Evolutionary conservation across 2,797 vertebrate species (phyloP), one percentile per base, ranked within the genome.

Genomic region (Bovichtus diacanthus): DNA sequence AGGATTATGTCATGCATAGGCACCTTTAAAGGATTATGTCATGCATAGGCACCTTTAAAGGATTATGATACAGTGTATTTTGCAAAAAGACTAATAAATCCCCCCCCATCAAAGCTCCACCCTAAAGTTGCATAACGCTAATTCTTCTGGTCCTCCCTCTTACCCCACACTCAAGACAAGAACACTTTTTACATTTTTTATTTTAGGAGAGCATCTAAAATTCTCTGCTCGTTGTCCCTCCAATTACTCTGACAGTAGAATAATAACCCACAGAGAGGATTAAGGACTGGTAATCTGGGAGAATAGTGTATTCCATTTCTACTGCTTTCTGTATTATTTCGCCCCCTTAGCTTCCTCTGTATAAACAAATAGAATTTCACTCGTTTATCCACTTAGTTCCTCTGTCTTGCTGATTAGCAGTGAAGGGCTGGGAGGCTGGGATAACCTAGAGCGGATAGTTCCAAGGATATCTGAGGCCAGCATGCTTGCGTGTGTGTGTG

Each of bases 11-110:
- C n/a, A n/a, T n/a, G n/a, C n/a, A n/a, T n/a, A n/a, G n/a, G n/a
- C n/a, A n/a, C n/a, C n/a, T n/a, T 91, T 89, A 76, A 84, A 46
- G 81, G 83, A 90, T 93, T 91, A 90, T 67, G 60, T n/a, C n/a
- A n/a, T n/a, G n/a, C n/a, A n/a, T n/a, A n/a, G n/a, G n/a, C n/a
- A n/a, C n/a, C n/a, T n/a, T 91, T 89, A 76, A 84, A 46, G 81
- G 83, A 90, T 93, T 91, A 90, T 67, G 60, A 83, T 80, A 53
- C 67, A 61, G 71, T 82, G 87, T 80, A 62, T 89, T 91, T 68
- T 60, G 50, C 66, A 61, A 73, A 88, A 79, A 53, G 75, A 85
- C 71, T 76, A 88, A 90, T 86, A 92, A 86, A 92, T 83, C 81
- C 82, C 23, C 82, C 23, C 41, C 74, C 58, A 67, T 81, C 68